Percentiles rank a stretch among this genome's conserved stretches.
phyloP scores from a whole-genome alignment of 2,113 vertebrate genomes.

The Diadophis punctatus region DNA sequence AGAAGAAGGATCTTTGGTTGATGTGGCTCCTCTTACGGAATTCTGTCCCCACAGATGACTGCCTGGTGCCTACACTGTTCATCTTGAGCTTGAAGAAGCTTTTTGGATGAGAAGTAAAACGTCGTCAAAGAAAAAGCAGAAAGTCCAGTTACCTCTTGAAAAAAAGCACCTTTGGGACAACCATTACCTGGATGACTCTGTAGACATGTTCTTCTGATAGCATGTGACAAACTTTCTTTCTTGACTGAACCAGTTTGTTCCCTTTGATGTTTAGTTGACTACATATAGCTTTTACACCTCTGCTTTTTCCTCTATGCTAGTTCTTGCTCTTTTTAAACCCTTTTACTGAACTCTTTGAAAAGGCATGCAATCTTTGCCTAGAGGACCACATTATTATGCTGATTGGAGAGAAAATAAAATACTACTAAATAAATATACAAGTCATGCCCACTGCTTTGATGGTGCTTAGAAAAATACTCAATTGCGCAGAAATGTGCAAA shows the following conservation, averaged over 20 bases:
- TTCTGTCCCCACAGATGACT: neutral
- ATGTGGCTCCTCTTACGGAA: neutral
- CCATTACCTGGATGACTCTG: too few relatives aligned
- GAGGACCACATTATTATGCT: neutral
- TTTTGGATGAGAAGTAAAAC: too few relatives aligned
- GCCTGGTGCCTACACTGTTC: neutral
- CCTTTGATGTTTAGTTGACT: neutral
- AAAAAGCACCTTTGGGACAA: too few relatives aligned
- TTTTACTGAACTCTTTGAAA: neutral
- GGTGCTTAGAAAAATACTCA: too few relatives aligned
- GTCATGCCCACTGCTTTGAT: too few relatives aligned
- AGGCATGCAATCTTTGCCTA: neutral
- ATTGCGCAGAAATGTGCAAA: too few relatives aligned
- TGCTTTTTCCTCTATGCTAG: neutral
- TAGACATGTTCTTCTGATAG: too few relatives aligned
- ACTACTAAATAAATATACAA: too few relatives aligned
- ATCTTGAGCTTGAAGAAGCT: too few relatives aligned
- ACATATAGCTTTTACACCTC: neutral
- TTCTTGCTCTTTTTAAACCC: neutral
- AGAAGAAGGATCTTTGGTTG: neutral
- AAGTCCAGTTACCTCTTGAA: too few relatives aligned
- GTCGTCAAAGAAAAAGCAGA: too few relatives aligned
- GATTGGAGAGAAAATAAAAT: too few relatives aligned
- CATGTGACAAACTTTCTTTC: neutral
- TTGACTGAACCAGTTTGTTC: neutral